A percentile compares a stretch with the other conserved stretches of the same genome.
Evolutionary conservation across 1,140 invertebrate genomes (phyloP).

Genomic region (Hypsibius dujardini): DNA sequence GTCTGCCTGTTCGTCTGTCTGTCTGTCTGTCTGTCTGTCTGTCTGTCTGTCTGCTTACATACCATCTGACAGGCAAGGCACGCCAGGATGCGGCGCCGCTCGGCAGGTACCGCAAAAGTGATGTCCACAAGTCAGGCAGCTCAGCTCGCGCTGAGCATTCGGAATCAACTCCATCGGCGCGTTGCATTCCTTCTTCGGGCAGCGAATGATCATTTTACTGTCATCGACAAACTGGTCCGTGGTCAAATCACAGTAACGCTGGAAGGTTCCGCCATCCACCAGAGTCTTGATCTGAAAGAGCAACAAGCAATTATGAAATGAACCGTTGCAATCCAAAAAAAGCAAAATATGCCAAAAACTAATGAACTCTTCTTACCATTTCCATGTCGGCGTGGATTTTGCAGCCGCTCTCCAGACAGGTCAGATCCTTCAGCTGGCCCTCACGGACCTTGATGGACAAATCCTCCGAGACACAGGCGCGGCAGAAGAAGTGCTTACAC

Average conservation of each 20-base stretch:
- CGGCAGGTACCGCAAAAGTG: slow-evolving; percentile 2
- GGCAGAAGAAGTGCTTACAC: slow-evolving; percentile 10
- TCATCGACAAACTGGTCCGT: slow-evolving; percentile 9
- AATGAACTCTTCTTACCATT: slow-evolving; percentile 6
- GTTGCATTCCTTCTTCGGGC: slow-evolving; percentile 5
- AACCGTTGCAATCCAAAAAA: slow-evolving; percentile 11
- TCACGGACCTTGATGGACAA: slow-evolving; percentile 7
- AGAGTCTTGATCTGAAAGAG: not conserved
- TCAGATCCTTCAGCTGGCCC: not conserved
- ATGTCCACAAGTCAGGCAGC: not conserved
- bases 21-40: too few relatives aligned
- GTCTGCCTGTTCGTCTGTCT: too few relatives aligned
- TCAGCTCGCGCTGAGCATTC: not conserved
- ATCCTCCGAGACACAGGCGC: not conserved
- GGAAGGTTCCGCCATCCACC: not conserved
- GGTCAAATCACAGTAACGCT: slow-evolving; percentile 15
- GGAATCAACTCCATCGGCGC: not conserved
- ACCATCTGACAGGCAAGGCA: slow-evolving; percentile 7
- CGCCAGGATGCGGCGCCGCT: not conserved
- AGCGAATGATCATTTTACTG: not conserved
- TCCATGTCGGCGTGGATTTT: not conserved
- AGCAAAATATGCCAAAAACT: not conserved
- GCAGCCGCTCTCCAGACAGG: not conserved
- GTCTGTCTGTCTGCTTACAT: not conserved
- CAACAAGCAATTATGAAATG: not conserved